Base-by-base conservation (phyloP, 1,140 invertebrate species). In the Xylocopa sonorina region DNA sequence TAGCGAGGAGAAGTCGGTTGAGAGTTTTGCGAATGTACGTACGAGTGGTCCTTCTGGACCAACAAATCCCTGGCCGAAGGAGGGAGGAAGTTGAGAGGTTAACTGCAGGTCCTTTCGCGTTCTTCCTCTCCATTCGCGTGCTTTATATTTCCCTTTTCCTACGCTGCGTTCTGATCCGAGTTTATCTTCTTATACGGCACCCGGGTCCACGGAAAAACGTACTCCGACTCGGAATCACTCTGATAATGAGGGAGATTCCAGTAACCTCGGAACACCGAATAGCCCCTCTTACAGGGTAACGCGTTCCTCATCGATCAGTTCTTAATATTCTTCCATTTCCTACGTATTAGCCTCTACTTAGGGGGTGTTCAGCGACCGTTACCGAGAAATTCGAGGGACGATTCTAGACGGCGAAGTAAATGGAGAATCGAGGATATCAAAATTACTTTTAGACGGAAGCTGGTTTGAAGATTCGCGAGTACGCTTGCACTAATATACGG, bases 21-120 rank as follows among this genome's bases (percentile, higher is more conserved):
- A 79, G 86, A 86, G 83, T 88, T 83, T 86, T 80, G 85, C 81
- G 84, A 86, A 86, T 86, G 84, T 85, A 86, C 85, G 73, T 86
- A 86, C 81, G 85, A 86, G 84, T 86, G 84, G 81, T 86, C 81
- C 84, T 86, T 86, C 80, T 86, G 85, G 84, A 86, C 84, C 84
- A 83, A 86, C 85, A 86, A 85, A 86, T 86, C 84, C 81, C 86
- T 55, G 57, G 60, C 53, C 67, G 81, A 80, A 76, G 83, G 63
- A 72, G 62, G 72, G 77, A 58, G 75, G 73, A 46, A 81, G 85
- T 86, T 81, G 77, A 86, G 84, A 83, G 85, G 83, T 85, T 86
- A 86, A 86, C 86, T 84, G 86, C 80, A 58, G 69, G 75, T 86
- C 80, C 86, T 73, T 83, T 75, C 57, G 79, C 68, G 78, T 80